Conservation (phyloP, 2,888 invertebrate genomes). For the Lasioglossum pauxillum region DNA sequence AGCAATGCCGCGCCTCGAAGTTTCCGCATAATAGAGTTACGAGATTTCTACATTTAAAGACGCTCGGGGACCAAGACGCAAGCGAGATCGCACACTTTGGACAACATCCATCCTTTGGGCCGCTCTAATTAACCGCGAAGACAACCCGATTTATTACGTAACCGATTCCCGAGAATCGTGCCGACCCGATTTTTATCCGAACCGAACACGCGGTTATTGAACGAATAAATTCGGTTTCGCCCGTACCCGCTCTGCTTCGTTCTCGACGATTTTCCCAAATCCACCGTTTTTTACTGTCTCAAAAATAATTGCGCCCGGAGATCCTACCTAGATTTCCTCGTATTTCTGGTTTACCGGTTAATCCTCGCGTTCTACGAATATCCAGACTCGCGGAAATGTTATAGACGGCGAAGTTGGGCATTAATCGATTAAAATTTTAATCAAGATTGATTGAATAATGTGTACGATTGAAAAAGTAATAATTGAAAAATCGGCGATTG, state of each 20-base stretch:
- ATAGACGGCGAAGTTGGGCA: background rate
- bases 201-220: background rate
- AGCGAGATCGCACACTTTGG: background rate
- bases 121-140: constrained; percentile 1
- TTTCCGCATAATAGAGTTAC: constrained; percentile 38
- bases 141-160: background rate
- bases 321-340: background rate
- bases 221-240: background rate
- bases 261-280: background rate
- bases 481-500: no score
- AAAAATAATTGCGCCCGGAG: background rate
- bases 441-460: no score
- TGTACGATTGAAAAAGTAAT: no score
- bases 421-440: no score
- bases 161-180: background rate
- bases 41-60: constrained; percentile 36
- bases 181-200: background rate
- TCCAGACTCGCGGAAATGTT: background rate
- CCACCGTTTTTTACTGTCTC: background rate
- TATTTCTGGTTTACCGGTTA: background rate
- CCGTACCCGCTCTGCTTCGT: background rate
- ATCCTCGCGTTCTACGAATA: background rate
- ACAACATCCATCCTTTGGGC: background rate
- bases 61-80: background rate
- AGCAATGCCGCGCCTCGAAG: constrained; percentile 33